Evolutionary conservation across 2,113 vertebrate species (phyloP).

Genomic region (Nycticebus coucang): DNA sequence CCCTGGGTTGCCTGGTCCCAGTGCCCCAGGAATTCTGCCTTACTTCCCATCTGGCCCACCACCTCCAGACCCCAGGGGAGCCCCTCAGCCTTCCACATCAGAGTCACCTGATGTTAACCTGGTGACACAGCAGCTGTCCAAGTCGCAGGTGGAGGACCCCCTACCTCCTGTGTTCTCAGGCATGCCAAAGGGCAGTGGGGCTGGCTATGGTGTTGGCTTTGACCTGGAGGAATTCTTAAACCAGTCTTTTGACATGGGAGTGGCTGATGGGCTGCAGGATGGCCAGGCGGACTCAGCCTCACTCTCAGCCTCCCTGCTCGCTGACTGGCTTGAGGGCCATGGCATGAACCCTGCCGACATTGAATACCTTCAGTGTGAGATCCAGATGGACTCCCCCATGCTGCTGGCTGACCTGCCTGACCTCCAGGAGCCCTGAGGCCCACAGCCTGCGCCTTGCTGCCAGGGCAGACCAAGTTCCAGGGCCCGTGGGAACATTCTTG

Average conservation of each 20-base stretch:
- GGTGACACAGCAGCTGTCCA: constrained; percentile 95
- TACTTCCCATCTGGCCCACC: constrained; percentile 64
- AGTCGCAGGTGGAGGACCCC: constrained; percentile 96
- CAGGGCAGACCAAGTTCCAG: background rate
- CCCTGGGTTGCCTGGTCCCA: constrained; percentile 51
- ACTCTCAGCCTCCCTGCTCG: constrained; percentile 70
- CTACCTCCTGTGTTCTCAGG: constrained; percentile 93
- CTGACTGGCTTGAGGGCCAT: constrained; percentile 91
- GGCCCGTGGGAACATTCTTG: background rate
- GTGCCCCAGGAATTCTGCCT: constrained; percentile 44
- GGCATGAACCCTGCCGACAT: constrained; percentile 93
- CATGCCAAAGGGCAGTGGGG: constrained; percentile 94
- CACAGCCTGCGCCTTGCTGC: constrained; percentile 29
- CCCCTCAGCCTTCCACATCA: constrained; percentile 79
- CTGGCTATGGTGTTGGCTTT: constrained; percentile 93
- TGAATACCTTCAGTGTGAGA: constrained; percentile 92
- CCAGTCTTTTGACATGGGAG: constrained; percentile 90
- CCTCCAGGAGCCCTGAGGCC: constrained; percentile 84
- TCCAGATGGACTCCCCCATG: constrained; percentile 95
- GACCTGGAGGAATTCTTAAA: constrained; percentile 93
- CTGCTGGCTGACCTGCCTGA: constrained; percentile 92
- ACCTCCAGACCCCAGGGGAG: background rate
- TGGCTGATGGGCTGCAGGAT: constrained; percentile 76
- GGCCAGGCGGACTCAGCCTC: constrained; percentile 88
- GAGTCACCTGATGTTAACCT: constrained; percentile 90